These are phyloP conservation scores for Eulemur mongoz DNA, from an alignment of 2,797 vertebrate genomes.

Conservation along the genomic window DNA sequence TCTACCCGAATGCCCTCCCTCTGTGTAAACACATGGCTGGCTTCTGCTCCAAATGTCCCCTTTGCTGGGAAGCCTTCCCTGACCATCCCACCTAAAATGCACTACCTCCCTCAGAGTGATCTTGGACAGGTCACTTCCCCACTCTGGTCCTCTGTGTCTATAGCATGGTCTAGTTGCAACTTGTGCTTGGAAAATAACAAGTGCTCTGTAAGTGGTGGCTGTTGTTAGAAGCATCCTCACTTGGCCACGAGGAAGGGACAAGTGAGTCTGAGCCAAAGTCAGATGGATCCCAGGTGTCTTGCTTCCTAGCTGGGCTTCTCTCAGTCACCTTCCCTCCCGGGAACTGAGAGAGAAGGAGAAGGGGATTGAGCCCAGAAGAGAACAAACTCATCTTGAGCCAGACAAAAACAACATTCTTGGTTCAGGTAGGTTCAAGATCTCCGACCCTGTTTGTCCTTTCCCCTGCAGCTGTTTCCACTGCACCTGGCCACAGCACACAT, in stretches of 20 bases:
- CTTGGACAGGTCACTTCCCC: background rate
- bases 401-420: background rate
- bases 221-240: background rate
- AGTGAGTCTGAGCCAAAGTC: background rate
- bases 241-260: background rate
- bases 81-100: no score
- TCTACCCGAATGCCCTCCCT: no score
- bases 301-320: background rate
- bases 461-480: no score
- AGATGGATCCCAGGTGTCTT: background rate
- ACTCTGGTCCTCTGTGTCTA: background rate
- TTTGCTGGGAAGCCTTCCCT: no score
- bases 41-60: no score
- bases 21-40: no score
- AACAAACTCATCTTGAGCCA: background rate
- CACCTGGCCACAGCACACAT: background rate
- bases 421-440: background rate
- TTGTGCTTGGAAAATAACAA: background rate
- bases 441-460: background rate
- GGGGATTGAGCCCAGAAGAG: background rate
- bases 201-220: background rate
- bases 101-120: background rate
- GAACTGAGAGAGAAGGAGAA: background rate
- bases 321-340: no score
- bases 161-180: background rate